Percentiles rank a stretch among this genome's conserved stretches.
Conservation (phyloP, 2,113 vertebrate genomes). For the Gopherus flavomarginatus region DNA sequence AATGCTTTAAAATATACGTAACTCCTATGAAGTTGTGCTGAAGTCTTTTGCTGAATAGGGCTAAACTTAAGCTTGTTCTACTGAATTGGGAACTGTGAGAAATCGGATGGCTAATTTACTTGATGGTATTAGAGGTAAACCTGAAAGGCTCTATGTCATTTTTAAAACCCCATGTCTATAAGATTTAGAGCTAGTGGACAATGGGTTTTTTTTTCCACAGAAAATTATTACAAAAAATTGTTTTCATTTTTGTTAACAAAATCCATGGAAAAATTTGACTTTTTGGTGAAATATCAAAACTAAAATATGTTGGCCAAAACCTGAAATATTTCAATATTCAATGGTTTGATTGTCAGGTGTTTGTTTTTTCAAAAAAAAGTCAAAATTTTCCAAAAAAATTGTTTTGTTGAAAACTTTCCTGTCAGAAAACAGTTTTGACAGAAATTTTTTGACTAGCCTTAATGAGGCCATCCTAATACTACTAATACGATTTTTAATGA, state of each 20-base stretch:
- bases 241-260: neutral
- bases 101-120: neutral
- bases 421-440: neutral
- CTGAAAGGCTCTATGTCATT: neutral
- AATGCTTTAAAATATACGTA: neutral
- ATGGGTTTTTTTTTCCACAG: neutral
- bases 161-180: neutral
- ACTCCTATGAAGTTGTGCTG: neutral
- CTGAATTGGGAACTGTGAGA: neutral
- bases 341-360: neutral
- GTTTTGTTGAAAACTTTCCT: conserved; percentile 22
- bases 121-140: neutral
- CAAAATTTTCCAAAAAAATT: neutral
- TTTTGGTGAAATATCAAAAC: accelerated
- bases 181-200: neutral
- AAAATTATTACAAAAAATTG: neutral
- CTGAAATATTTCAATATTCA: neutral
- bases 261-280: neutral
- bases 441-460: neutral
- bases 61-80: neutral
- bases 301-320: neutral
- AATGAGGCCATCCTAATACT: neutral
- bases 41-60: neutral
- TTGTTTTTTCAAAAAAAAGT: neutral
- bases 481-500: neutral